Evolutionary conservation across 1,140 invertebrate species (phyloP), one percentile per base, ranked within the genome.

Genomic region (Drosophila pseudoobscura): DNA sequence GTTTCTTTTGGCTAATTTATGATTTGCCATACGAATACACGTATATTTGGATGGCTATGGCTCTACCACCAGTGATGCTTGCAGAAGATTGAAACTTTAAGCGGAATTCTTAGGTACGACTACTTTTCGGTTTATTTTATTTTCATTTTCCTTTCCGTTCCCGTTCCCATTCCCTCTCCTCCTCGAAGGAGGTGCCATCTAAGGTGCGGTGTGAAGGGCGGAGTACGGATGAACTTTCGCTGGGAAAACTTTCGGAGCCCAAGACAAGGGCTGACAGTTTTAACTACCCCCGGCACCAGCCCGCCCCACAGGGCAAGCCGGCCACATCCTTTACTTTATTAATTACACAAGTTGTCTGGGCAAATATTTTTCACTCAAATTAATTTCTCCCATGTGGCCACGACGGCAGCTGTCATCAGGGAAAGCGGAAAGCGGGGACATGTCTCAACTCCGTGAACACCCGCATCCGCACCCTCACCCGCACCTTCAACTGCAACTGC

Each of bases 351-450:
- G 75, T 87, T 88, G 82, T 75, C 65, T 69, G 63, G 63, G 72
- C 82, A 78, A 87, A 88, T 88, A 83, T 76, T 87, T 87, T 87
- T 74, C 83, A 88, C 83, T 88, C 72, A 76, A 87, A 87, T 87
- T 88, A 87, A 87, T 87, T 83, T 87, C 64, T 85, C 75, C 78
- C 83, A 87, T 85, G 82, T 84, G 80, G 75, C 80, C 58, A 51
- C 62, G 72, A 72, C 76, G 80, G 61, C 78, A 85, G 80, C 80
- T 85, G 82, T 85, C 82, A 74, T 70, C 60, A 46, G 44, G 47
- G 46, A 11, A 11, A 13, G 8, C 2, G 2, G 31, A 7, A 8
- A 35, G 8, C 7, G 35, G 35, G 35, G 35, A 39, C 35, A 39
- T 39, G 35, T 11, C 35, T 39, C 4, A 13, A 39, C 11, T 39